A percentile compares a stretch with the other conserved stretches of the same genome.
Conservation (phyloP, 2,888 invertebrate species). For the Tachina lurida region DNA sequence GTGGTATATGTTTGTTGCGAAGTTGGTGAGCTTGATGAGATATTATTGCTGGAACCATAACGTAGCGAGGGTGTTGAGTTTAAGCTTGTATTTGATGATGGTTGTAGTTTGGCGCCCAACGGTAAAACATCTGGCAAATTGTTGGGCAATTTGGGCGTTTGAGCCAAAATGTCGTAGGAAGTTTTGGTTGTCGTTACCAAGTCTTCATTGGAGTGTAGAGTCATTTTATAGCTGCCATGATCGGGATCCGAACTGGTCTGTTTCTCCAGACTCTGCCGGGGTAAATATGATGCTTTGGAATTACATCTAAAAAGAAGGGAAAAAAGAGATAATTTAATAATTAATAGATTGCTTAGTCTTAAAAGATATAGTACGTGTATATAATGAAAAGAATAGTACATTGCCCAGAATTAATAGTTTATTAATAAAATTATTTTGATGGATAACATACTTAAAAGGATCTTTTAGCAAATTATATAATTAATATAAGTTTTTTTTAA, state of each 20-base stretch:
- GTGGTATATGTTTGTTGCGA: slow-evolving; percentile 68
- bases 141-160: slow-evolving; percentile 79
- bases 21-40: slow-evolving; percentile 74
- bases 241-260: slow-evolving; percentile 86
- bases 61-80: slow-evolving; percentile 76
- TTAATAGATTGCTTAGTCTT: neutral
- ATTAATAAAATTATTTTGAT: no score
- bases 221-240: slow-evolving; percentile 89
- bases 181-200: slow-evolving; percentile 77
- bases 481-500: no score
- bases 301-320: slow-evolving; percentile 86
- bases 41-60: slow-evolving; percentile 81
- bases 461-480: no score
- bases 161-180: slow-evolving; percentile 75
- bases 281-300: slow-evolving; percentile 90
- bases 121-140: slow-evolving; percentile 85
- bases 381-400: no score
- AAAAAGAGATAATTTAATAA: slow-evolving; percentile 27
- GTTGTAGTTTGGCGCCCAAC: slow-evolving; percentile 84
- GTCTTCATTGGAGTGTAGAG: slow-evolving; percentile 87
- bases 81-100: slow-evolving; percentile 75
- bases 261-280: slow-evolving; percentile 87
- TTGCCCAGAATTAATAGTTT: no score
- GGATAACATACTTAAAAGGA: no score
- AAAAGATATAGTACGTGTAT: no score